Evolutionary conservation across 1,140 invertebrate genomes (phyloP), one percentile per base, ranked within the genome.

Genomic region (Augochlora pura): DNA sequence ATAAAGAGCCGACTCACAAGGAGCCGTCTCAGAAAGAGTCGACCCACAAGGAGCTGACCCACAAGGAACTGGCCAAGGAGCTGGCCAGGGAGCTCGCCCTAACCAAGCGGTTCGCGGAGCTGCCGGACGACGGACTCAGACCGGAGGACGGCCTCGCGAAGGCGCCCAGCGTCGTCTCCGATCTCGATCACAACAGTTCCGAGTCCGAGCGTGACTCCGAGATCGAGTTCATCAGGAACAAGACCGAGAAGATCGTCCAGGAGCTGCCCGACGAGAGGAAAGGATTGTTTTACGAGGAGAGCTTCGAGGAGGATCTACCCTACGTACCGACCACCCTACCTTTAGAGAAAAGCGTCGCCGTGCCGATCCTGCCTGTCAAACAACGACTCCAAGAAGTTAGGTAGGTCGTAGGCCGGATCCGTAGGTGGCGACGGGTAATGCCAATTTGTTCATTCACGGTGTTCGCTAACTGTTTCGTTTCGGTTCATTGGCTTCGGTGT

Each of bases 271-370:
- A 94, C 27, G 96, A 97, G 87, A 94, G 95, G 70, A 96, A 97
- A 72, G 95, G 96, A 1, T 94, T 98, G 39, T 94, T 96, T 63
- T 94, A 96, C 84, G 96, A 97, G 84, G 96, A 97, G 84, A 97
- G 96, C 14, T 97, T 97, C 83, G 97, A 98, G 80, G 97, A 97
- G 73, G 97, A 98, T 92, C 92, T 98, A 86, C 97, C 97, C 1
- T 97, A 97, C 87, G 95, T 98, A 80, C 97, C 97, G 59, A 98
- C 97, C 6, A 98, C 97, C 52, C 91, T 98, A 73, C 97, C 97
- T 21, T 93, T 95, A 88, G 97, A 98, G 92, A 95, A 97, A 64
- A 96, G 97, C 10, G 94, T 96, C 62, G 97, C 96, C 21, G 93
- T 97, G 71, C 96, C 96, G 1, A 96, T 98, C 73, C 94, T 97